Conservation (phyloP, 2,888 invertebrate genomes). For the Zaprionus bogoriensis region DNA sequence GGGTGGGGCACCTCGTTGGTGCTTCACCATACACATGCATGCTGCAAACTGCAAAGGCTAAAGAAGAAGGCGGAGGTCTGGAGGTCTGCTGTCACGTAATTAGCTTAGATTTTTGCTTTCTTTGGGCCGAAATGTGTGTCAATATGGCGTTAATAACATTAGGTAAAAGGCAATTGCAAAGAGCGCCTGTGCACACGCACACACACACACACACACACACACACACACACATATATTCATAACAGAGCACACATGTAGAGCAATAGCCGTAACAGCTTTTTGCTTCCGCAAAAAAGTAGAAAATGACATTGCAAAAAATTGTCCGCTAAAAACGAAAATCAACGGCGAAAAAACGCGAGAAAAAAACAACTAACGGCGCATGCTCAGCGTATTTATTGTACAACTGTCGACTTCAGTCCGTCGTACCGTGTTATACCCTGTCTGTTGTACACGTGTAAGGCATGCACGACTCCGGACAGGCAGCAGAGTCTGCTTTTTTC, state of each 20-base stretch:
- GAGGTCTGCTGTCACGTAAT: slow-evolving; percentile 63
- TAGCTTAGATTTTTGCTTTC: slow-evolving; percentile 68
- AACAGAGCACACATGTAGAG: slow-evolving; percentile 1
- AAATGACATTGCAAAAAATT: slow-evolving; percentile 61
- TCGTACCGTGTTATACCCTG: not conserved
- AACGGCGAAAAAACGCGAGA: not conserved
- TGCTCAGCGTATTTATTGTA: slow-evolving; percentile 16
- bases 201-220: not conserved
- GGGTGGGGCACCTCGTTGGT: not conserved
- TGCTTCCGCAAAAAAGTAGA: slow-evolving; percentile 60
- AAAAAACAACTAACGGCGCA: slow-evolving; percentile 12
- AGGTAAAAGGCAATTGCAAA: slow-evolving; percentile 64
- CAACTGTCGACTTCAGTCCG: slow-evolving; percentile 15
- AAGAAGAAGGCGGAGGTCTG: not conserved
- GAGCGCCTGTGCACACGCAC: slow-evolving; percentile 22
- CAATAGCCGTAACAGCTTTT: slow-evolving; percentile 36
- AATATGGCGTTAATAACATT: slow-evolving; percentile 73
- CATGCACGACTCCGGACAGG: not conserved
- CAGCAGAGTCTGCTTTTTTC: not conserved
- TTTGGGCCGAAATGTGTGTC: slow-evolving; percentile 56
- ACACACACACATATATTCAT: slow-evolving; percentile 1
- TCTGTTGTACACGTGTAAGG: not conserved
- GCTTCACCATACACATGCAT: not conserved
- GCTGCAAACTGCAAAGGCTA: slow-evolving; percentile 24
- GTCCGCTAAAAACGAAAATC: slow-evolving; percentile 2